phyloP scores from a whole-genome alignment of 2,888 invertebrate species.

The Himalopsyche kuldschensis region DNA sequence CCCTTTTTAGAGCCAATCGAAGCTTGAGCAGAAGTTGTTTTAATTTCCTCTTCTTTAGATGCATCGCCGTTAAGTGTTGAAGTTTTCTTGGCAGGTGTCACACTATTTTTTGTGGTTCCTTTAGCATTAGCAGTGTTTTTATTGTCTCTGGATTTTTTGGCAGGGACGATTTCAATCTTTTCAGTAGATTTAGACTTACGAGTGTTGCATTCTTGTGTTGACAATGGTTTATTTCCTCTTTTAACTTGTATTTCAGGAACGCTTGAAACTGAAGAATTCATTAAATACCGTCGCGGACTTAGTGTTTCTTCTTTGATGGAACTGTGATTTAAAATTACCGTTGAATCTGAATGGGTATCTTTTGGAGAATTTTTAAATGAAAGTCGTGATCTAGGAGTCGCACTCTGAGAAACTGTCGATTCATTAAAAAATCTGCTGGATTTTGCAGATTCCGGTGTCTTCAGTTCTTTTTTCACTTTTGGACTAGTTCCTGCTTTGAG shows the following conservation, averaged over 20 bases:
- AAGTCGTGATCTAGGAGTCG: neutral
- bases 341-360: neutral
- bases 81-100: neutral
- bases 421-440: slow-evolving; percentile 16
- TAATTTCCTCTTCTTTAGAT: neutral
- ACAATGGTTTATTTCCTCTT: slow-evolving; percentile 4
- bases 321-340: neutral
- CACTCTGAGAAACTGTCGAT: slow-evolving; percentile 2
- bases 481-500: slow-evolving; percentile 36
- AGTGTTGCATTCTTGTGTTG: slow-evolving; percentile 42
- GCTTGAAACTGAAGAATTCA: neutral
- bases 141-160: neutral
- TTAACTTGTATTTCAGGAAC: neutral
- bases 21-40: neutral
- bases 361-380: neutral
- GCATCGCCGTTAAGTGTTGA: neutral
- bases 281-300: neutral
- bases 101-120: neutral
- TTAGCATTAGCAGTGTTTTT: neutral
- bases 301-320: neutral
- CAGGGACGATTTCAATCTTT: slow-evolving; percentile 44
- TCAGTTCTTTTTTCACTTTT: slow-evolving; percentile 13
- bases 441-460: neutral
- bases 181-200: slow-evolving; percentile 43
- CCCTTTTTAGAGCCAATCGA: neutral